A percentile compares a stretch with the other conserved stretches of the same genome.
phyloP scores from a whole-genome alignment of 2,113 vertebrate genomes.

The Platycercus adscitus region DNA sequence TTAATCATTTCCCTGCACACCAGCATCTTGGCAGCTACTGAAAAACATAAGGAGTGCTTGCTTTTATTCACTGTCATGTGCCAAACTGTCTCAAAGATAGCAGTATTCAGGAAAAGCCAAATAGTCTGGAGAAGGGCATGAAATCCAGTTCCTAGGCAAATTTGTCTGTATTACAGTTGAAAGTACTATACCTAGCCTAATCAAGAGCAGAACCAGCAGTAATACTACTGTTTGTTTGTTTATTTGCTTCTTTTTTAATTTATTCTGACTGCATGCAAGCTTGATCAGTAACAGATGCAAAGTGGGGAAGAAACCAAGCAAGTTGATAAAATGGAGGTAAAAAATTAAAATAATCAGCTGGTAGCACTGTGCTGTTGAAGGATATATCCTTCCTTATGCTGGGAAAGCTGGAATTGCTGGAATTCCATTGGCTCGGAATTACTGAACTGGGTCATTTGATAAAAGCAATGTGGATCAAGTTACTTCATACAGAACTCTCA shows the following conservation, averaged over 20 bases:
- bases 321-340: constrained; percentile 11
- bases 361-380: neutral
- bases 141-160: constrained; percentile 45
- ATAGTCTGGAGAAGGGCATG: constrained; percentile 48
- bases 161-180: neutral
- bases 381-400: neutral
- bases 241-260: constrained; percentile 31
- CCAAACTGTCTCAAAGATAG: constrained; percentile 71
- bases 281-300: constrained; percentile 49
- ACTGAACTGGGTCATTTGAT: constrained; percentile 24
- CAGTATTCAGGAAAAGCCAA: constrained; percentile 62
- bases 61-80: constrained; percentile 69
- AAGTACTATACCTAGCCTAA: constrained; percentile 39
- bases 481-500: neutral
- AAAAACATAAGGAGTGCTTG: constrained; percentile 72
- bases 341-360: neutral
- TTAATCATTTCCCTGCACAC: constrained; percentile 71
- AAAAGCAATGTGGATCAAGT: neutral
- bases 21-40: constrained; percentile 71
- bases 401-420: neutral
- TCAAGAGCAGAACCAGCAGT: neutral
- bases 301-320: constrained; percentile 29
- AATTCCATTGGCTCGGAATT: constrained; percentile 1
- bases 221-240: neutral
- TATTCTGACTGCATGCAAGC: constrained; percentile 20